Conservation (phyloP, 2,797 vertebrate species). For the Lutjanus argentimaculatus region DNA sequence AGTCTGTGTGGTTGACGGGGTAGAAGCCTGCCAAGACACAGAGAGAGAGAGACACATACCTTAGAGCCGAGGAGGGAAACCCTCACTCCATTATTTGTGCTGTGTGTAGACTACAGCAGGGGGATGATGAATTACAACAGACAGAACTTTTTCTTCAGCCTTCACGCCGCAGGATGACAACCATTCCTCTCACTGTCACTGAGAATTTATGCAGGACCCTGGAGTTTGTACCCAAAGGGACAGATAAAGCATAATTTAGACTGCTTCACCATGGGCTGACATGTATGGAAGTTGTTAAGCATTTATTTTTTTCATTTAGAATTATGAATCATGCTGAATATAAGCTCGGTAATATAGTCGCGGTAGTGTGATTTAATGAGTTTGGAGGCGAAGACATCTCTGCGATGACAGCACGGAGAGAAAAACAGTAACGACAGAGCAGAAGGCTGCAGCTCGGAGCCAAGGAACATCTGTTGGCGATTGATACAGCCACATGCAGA, state of each 20-base stretch:
- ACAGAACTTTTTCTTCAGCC: constrained; percentile 48
- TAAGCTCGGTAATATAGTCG: constrained; percentile 56
- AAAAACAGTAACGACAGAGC: constrained; percentile 52
- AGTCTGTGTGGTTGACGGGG: constrained; percentile 96
- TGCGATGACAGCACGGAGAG: constrained; percentile 44
- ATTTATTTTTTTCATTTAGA: constrained; percentile 25
- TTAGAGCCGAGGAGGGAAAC: constrained; percentile 67
- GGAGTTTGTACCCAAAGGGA: constrained; percentile 52
- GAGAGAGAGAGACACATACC: constrained; percentile 42
- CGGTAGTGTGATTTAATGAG: constrained; percentile 48
- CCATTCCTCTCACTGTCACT: constrained; percentile 62
- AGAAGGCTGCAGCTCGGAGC: constrained; percentile 38
- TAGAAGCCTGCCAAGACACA: constrained; percentile 92
- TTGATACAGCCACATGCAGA: constrained; percentile 31
- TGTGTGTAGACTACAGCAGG: constrained; percentile 48
- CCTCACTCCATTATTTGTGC: constrained; percentile 56
- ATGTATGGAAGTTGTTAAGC: constrained; percentile 64
- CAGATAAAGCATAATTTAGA: constrained; percentile 52
- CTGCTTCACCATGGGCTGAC: constrained; percentile 41
- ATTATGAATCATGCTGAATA: constrained; percentile 63
- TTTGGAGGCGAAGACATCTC: constrained; percentile 44
- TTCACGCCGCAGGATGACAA: constrained; percentile 42
- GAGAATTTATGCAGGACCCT: constrained; percentile 56
- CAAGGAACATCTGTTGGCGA: constrained; percentile 55
- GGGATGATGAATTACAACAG: constrained; percentile 60